A percentile compares a stretch with the other conserved stretches of the same genome.
These are phyloP conservation scores for Cylas formicarius DNA, from an alignment of 1,140 invertebrate species.

Conservation along the genomic window DNA sequence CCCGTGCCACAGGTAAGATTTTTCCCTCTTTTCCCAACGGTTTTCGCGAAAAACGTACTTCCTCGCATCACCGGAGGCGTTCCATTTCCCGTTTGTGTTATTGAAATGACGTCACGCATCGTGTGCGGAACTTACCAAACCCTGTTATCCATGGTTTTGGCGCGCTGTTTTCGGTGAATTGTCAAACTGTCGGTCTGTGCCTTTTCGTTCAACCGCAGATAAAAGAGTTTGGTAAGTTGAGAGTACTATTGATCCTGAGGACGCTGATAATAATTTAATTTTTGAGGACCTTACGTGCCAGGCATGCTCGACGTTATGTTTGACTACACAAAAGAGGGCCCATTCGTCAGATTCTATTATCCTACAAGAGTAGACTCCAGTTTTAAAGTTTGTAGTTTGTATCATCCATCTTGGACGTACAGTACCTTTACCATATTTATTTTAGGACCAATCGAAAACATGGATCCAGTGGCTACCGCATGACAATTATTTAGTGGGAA, in stretches of 20 bases:
- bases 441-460: constrained; percentile 20
- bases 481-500: constrained; percentile 49
- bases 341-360: constrained; percentile 45
- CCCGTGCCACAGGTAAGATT: constrained; percentile 32
- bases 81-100: too few relatives aligned
- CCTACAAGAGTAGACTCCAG: constrained; percentile 37
- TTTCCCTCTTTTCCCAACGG: constrained; percentile 10
- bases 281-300: constrained; percentile 42
- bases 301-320: constrained; percentile 45
- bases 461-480: constrained; percentile 55
- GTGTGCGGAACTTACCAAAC: neutral
- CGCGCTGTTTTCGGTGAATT: neutral
- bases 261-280: neutral
- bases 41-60: too few relatives aligned
- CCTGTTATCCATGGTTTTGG: neutral
- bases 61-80: too few relatives aligned
- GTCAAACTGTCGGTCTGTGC: neutral
- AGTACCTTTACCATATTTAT: constrained; percentile 4
- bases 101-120: neutral
- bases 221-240: neutral
- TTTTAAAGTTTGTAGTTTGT: constrained; percentile 30
- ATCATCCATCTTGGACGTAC: neutral
- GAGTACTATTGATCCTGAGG: neutral
- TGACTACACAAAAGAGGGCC: constrained; percentile 38
- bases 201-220: neutral